These are phyloP conservation scores for Druceiella hillmani DNA, from an alignment of 2,888 invertebrate species.

Conservation along the genomic window DNA sequence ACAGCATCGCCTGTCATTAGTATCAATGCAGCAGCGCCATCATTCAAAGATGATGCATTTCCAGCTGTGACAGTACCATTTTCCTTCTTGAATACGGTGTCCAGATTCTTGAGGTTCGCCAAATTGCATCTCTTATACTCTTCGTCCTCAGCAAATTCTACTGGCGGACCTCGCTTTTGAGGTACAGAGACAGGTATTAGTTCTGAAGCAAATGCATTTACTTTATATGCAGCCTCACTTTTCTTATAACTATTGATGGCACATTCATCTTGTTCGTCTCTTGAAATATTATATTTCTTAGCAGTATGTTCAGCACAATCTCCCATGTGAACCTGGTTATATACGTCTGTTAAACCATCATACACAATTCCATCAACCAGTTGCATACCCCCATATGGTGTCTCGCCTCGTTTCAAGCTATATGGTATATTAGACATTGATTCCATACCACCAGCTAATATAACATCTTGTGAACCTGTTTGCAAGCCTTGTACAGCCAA, in stretches of 20 bases:
- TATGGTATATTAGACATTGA: constrained; percentile 99
- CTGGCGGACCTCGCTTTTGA: constrained; percentile 73
- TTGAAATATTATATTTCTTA: constrained; percentile 77
- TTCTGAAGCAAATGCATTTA: constrained; percentile 75
- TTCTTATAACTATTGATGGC: constrained; percentile 88
- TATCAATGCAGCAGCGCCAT: constrained; percentile 91
- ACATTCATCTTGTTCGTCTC: constrained; percentile 91
- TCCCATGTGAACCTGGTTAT: constrained; percentile 98
- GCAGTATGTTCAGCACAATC: constrained; percentile 98
- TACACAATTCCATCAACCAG: constrained; percentile 89
- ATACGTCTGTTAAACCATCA: constrained; percentile 96
- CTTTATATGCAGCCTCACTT: constrained; percentile 75
- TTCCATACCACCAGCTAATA: constrained; percentile 98
- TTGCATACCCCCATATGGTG: constrained; percentile 86
- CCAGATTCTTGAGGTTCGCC: constrained; percentile 80
- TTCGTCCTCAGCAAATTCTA: constrained; percentile 81
- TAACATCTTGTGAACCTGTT: constrained; percentile 83
- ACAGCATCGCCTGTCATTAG: constrained; percentile 77
- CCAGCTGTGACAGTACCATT: constrained; percentile 97
- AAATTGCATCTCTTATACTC: constrained; percentile 93
- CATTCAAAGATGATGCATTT: constrained; percentile 96
- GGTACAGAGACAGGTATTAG: constrained; percentile 79
- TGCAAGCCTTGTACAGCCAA: constrained; percentile 87
- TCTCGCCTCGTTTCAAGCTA: constrained; percentile 85
- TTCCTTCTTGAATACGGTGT: constrained; percentile 90